Base-by-base conservation (phyloP, 2,797 vertebrate genomes). In the Coregonus ussuriensis region DNA sequence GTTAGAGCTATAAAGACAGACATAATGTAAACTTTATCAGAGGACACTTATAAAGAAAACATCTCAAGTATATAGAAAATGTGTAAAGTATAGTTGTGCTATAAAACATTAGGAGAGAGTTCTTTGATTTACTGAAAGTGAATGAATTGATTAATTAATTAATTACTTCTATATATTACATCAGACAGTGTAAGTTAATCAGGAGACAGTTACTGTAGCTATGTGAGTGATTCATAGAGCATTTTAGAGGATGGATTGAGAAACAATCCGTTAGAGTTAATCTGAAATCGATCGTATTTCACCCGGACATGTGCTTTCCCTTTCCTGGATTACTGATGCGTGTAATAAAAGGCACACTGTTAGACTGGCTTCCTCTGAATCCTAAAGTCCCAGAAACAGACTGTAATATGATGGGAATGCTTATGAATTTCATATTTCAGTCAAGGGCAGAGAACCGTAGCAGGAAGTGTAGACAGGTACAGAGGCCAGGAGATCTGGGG, bases 311-410 rank as follows among this genome's bases (percentile, higher is more conserved):
- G 90, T 93, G 91, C 92, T 93, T 93, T 85, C 83, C 85, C 89
- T 93, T 92, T 93, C 89, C 89, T 89, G 89, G 88, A 90, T 93
- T 91, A 92, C 86, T 89, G 91, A 93, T 86, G 91, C 91, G 84
- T 91, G 86, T 92, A 91, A 94, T 94, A 93, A 94, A 94, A 93
- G 81, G 88, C 88, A 93, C 82, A 87, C 84, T 88, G 89, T 92
- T 90, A 85, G 88, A 87, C 86, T 85, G 71, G 85, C 83, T 92
- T 92, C 88, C 89, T 86, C 84, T 89, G 89, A 89, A 91, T 87
- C 89, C 83, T 80, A 76, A 85, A 91, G 86, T 86, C 86, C 75
- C 67, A 79, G 74, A 87, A 88, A 90, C 79, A 80, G 83, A 85
- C 82, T 82, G 83, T 85, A 82, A 89, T 82, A 87, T 88, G 83